These are phyloP conservation scores for Lasioglossum morio DNA, from an alignment of 2,888 invertebrate genomes.

Conservation along the genomic window DNA sequence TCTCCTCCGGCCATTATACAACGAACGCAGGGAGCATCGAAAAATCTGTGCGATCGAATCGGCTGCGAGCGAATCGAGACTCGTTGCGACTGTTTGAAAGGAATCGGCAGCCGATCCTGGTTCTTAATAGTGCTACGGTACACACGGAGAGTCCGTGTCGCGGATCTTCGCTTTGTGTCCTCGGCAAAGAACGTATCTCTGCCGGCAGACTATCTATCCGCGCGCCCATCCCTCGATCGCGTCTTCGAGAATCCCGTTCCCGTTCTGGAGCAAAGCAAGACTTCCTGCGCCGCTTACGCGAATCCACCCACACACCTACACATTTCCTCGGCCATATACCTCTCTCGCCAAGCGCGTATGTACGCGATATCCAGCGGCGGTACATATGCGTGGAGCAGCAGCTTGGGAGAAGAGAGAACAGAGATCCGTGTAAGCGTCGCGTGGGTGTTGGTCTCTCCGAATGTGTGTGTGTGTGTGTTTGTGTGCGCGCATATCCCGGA, in stretches of 20 bases:
- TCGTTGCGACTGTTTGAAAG: background rate
- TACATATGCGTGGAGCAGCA: conserved; percentile 40
- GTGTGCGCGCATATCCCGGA: conserved; percentile 73
- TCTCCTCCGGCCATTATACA: background rate
- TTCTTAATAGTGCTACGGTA: conserved; percentile 37
- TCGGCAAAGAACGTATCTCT: conserved; percentile 45
- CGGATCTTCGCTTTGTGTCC: conserved; percentile 47
- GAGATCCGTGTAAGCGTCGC: background rate
- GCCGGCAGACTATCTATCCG: conserved; percentile 33
- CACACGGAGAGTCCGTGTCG: conserved; percentile 12
- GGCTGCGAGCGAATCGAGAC: background rate
- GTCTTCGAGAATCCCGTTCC: conserved; percentile 74
- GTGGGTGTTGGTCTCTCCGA: background rate
- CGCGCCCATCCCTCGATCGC: conserved; percentile 69
- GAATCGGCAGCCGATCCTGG: conserved; percentile 8
- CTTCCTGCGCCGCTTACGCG: conserved; percentile 63
- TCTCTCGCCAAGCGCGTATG: conserved; percentile 34
- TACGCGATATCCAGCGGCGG: conserved; percentile 41
- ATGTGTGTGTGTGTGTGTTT: conserved; percentile 32
- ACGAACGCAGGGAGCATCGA: background rate
- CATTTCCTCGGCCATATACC: conserved; percentile 15
- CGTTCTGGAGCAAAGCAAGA: conserved; percentile 61
- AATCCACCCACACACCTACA: conserved; percentile 33
- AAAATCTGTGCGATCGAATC: background rate
- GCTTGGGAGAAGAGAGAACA: background rate